Conservation (phyloP, 2,888 invertebrate species). For the Serripes groenlandicus region DNA sequence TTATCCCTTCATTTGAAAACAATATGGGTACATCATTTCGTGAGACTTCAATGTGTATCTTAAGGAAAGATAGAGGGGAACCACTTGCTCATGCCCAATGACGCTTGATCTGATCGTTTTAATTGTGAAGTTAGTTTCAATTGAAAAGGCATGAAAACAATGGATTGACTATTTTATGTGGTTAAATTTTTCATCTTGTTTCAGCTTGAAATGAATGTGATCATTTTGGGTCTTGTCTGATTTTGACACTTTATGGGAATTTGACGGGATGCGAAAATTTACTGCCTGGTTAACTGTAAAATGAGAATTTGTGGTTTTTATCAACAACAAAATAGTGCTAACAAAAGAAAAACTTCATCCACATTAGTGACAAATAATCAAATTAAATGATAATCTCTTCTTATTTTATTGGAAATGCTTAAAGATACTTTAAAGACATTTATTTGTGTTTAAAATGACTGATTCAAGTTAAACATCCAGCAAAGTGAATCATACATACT, state of each 20-base stretch:
- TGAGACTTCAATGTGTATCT: neutral
- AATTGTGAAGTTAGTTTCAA: constrained; percentile 64
- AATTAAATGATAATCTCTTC: too few species aligned
- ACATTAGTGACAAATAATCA: too few species aligned
- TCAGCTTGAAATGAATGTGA: constrained; percentile 38
- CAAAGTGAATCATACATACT: too few species aligned
- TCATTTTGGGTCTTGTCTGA: constrained; percentile 4
- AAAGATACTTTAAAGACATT: too few species aligned
- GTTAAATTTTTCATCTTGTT: constrained; percentile 63
- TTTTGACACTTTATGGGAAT: constrained; percentile 8
- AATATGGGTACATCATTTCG: constrained; percentile 51
- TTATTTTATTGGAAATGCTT: too few species aligned
- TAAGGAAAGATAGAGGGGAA: constrained; percentile 49
- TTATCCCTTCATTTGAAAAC: constrained; percentile 59
- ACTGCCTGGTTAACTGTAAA: constrained; percentile 6
- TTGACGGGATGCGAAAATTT: constrained; percentile 11
- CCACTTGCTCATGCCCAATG: constrained; percentile 63
- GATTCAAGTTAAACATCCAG: too few species aligned
- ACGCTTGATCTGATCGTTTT: constrained; percentile 54
- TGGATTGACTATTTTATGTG: constrained; percentile 53
- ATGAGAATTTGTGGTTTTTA: neutral
- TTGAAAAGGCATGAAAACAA: constrained; percentile 63
- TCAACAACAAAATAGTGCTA: too few species aligned
- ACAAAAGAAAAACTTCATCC: too few species aligned
- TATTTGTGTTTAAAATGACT: too few species aligned